These are phyloP conservation scores for Leptura quadrifasciata DNA, from an alignment of 2,888 invertebrate species.

Conservation along the genomic window DNA sequence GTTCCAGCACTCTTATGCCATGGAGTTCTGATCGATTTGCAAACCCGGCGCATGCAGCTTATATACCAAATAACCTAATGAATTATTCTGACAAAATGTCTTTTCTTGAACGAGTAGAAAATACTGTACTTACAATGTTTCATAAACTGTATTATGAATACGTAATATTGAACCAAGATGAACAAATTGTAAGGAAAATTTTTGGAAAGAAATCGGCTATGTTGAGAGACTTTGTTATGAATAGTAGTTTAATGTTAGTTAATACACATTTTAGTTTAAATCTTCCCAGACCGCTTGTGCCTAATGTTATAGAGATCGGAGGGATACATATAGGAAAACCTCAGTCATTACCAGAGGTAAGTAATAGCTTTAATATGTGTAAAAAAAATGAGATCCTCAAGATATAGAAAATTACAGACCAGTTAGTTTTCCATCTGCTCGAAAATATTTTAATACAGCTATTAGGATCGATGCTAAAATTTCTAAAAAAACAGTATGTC, in stretches of 20 bases:
- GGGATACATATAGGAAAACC: constrained; percentile 74
- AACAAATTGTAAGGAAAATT: constrained; percentile 62
- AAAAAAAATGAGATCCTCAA: no score
- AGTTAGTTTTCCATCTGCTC: no score
- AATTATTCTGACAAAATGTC: constrained; percentile 66
- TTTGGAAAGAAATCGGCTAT: constrained; percentile 64
- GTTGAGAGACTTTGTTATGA: constrained; percentile 71
- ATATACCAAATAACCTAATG: constrained; percentile 74
- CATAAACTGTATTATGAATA: constrained; percentile 57
- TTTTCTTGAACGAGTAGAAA: constrained; percentile 72
- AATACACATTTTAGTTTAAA: constrained; percentile 74
- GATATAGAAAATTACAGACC: no score
- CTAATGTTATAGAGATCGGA: constrained; percentile 75
- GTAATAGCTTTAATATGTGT: no score
- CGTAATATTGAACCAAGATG: constrained; percentile 54
- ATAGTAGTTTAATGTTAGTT: constrained; percentile 73
- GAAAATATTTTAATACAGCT: no score
- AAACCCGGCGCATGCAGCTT: constrained; percentile 74
- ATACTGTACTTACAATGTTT: constrained; percentile 65
- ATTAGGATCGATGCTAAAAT: no score
- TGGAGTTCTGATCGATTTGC: constrained; percentile 75
- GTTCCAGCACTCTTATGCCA: constrained; percentile 75
- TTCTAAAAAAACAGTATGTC: no score
- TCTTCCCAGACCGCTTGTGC: constrained; percentile 73
- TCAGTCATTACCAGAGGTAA: constrained; percentile 61